Evolutionary conservation across 2,797 vertebrate species (phyloP), one percentile per base, ranked within the genome.

Genomic region (Austrolebias charrua): DNA sequence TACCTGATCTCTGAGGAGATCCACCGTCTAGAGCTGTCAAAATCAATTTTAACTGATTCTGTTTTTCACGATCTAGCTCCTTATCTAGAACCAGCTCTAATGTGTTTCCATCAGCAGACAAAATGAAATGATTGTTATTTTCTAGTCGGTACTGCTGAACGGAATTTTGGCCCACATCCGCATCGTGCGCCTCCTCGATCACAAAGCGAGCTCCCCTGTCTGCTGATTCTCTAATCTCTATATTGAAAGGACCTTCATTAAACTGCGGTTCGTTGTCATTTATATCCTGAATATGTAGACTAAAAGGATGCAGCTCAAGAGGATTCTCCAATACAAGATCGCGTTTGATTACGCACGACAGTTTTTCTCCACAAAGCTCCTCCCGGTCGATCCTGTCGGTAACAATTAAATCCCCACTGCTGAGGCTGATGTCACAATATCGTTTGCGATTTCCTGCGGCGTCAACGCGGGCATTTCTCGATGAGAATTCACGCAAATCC

Each of bases 191-290:
- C 31, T 81, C 79, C 4, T 84, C 80, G 0, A 91, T 45, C 1
- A 63, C 48, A 67, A 71, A 91, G 0, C 78, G 81, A 50, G 87
- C 75, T 18, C 89, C 91, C 13, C 57, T 85, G 0, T 0, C 51
- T 0, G 87, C 65, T 0, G 67, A 89, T 0, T 91, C 90, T 0
- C 0, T 1, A 0, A 92, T 92, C 71, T 92, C 91, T 0, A 92
- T 0, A 2, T 54, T 15, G 0, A 87, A 73, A 0, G n/a, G 0
- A 0, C 69, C 63, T 0, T 49, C 76, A 0, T 72, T 77, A 52
- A 91, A 91, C 1, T 63, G 6, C 0, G 89, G 90, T 0, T 75
- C 6, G 8, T 94, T 93, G 29, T 95, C 93, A 24, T 95, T 94
- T 0, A 94, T 82, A 55, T 94, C 94, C 29, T 92, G 68, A 12